A percentile compares a stretch with the other conserved stretches of the same genome.
phyloP scores from a whole-genome alignment of 1,140 invertebrate species.

The Danaus plexippus region DNA sequence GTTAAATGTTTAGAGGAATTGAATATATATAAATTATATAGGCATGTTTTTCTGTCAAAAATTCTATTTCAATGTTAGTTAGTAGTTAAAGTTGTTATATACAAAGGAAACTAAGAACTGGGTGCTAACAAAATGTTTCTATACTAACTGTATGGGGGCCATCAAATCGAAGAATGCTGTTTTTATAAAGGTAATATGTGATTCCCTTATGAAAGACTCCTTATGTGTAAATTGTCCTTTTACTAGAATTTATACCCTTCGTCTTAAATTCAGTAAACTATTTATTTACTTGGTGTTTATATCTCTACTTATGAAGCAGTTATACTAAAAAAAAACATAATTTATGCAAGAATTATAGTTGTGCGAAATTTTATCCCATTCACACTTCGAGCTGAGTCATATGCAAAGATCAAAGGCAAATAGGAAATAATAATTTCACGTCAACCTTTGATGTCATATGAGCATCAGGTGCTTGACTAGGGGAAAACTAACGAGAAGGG shows the following conservation, averaged over 20 bases:
- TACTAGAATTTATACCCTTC: too few relatives aligned
- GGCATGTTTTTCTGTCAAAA: constrained; percentile 12
- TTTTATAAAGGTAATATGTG: constrained; percentile 52
- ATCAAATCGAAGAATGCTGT: constrained; percentile 60
- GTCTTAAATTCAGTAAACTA: too few relatives aligned
- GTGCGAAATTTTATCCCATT: too few relatives aligned
- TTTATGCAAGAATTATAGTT: too few relatives aligned
- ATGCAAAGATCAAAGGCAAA: too few relatives aligned
- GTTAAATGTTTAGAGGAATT: constrained; percentile 35
- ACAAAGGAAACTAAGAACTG: constrained; percentile 16
- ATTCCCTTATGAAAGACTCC: background rate
- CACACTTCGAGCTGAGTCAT: too few relatives aligned
- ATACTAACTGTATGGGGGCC: constrained; percentile 58
- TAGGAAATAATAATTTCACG: constrained; percentile 6
- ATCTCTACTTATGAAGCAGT: too few relatives aligned
- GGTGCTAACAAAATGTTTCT: constrained; percentile 30
- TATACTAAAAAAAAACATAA: too few relatives aligned
- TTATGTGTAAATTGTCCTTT: background rate
- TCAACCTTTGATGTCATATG: constrained; percentile 5
- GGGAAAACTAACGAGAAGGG: constrained; percentile 8
- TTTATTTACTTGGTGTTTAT: too few relatives aligned
- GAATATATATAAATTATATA: constrained; percentile 11
- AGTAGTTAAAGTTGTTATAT: constrained; percentile 18
- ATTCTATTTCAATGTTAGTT: constrained; percentile 6
- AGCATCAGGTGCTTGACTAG: constrained; percentile 11